These are phyloP conservation scores for Conus betulinus DNA, from an alignment of 1,140 invertebrate species.

Conservation along the genomic window DNA sequence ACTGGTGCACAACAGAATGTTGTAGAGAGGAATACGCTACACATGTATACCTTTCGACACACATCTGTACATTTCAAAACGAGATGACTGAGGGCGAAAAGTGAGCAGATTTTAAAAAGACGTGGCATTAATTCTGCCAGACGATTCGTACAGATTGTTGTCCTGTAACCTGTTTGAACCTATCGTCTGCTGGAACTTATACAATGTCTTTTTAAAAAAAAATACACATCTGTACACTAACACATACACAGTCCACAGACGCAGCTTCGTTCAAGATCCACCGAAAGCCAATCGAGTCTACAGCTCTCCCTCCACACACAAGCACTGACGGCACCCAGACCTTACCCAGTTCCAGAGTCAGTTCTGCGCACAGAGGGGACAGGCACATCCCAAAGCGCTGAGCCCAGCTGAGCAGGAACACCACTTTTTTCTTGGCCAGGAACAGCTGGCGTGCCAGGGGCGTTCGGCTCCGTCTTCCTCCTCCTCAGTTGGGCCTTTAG, in stretches of 20 bases:
- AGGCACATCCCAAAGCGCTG: conserved; percentile 25
- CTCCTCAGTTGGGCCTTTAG: background rate
- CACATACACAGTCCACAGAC: background rate
- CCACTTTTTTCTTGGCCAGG: background rate
- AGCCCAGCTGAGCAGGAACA: conserved; percentile 4
- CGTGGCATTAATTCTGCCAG: too few relatives aligned
- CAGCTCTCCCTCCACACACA: background rate
- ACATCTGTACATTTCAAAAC: too few relatives aligned
- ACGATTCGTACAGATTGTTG: too few relatives aligned
- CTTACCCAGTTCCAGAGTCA: conserved; percentile 5
- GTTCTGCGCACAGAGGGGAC: background rate
- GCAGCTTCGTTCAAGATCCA: background rate
- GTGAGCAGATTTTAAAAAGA: too few relatives aligned
- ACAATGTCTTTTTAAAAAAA: too few relatives aligned
- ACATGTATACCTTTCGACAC: too few relatives aligned
- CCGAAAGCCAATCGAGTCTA: background rate
- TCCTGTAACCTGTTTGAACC: too few relatives aligned
- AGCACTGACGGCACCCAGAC: background rate
- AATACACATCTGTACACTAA: too few relatives aligned
- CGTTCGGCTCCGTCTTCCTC: background rate
- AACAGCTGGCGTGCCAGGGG: background rate
- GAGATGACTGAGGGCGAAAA: too few relatives aligned
- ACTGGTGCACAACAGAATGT: too few relatives aligned
- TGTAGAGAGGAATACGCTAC: too few relatives aligned
- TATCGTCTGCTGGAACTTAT: too few relatives aligned